phyloP scores from a whole-genome alignment of 2,888 invertebrate species.

The Ormyrus thymus region DNA sequence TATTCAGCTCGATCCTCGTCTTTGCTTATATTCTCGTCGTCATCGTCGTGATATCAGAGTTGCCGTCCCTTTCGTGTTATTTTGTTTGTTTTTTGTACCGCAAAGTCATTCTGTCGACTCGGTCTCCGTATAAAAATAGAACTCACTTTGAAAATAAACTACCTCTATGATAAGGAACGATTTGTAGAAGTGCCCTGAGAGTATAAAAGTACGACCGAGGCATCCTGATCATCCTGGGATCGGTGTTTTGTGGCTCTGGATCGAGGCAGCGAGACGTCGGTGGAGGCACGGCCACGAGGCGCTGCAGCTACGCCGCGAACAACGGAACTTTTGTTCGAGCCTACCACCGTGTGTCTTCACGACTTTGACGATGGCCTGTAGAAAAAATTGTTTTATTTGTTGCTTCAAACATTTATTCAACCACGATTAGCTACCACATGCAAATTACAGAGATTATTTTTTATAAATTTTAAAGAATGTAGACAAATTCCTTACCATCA shows the following conservation, averaged over 20 bases:
- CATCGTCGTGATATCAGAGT: neutral
- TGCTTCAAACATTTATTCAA: neutral
- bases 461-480: slow-evolving; percentile 4
- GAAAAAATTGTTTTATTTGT: neutral
- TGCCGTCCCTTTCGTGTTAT: neutral
- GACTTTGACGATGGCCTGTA: slow-evolving; percentile 52
- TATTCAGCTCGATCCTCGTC: neutral
- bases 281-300: slow-evolving; percentile 53
- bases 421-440: slow-evolving; percentile 1
- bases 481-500: slow-evolving; percentile 45
- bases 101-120: slow-evolving; percentile 45
- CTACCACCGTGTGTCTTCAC: slow-evolving; percentile 51
- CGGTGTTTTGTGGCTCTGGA: slow-evolving; percentile 53
- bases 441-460: neutral
- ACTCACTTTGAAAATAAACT: slow-evolving; percentile 57
- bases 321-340: slow-evolving; percentile 53
- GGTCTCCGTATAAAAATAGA: slow-evolving; percentile 57
- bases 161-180: slow-evolving; percentile 56
- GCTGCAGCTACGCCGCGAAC: slow-evolving; percentile 49
- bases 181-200: slow-evolving; percentile 55
- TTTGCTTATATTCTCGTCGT: neutral
- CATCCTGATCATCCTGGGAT: slow-evolving; percentile 53
- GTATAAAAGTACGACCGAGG: slow-evolving; percentile 48
- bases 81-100: slow-evolving; percentile 36
- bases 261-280: slow-evolving; percentile 53